Base-by-base conservation (phyloP, 2,888 invertebrate genomes). In the Camponotus fellah region DNA sequence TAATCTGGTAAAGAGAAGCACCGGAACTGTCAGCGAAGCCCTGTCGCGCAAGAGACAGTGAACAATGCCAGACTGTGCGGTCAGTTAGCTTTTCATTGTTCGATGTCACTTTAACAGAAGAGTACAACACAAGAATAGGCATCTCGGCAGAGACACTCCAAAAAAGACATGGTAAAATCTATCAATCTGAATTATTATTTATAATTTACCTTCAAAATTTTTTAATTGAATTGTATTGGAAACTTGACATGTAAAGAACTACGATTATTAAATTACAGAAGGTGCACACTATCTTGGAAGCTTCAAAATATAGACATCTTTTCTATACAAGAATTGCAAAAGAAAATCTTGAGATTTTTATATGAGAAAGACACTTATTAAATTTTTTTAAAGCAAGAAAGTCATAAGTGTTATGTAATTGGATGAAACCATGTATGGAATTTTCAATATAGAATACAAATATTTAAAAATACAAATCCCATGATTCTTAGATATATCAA, bases 1-100 rank as follows among this genome's bases (percentile, higher is more conserved):
- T 95, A 95, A 95, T 94, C 94, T 93, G 91, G 94, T 95, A 95
- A 95, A 95, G 92, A 94, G 95, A 95, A 95, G 94, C 95, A 94
- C 94, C 91, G 91, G 87, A 94, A 94, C 93, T 94, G 94, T 92
- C 87, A 74, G 89, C 87, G 94, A 94, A 94, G 94, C 94, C 94
- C 81, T 93, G 94, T 72, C 87, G 83, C 46, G 60, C 46, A 34
- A 58, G n/a, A 58, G 69, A 69, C 58, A 6, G 21, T 12, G 14
- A 58, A 26, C 21, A 3, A 43, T 34, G 46, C 34, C 68, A 26
- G 56, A 14, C n/a, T 14, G 34, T 3, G 58, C 8, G 9, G 21
- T 46, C 46, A 69, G 71, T 69, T 43, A 68, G 46, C 46, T 58
- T 58, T 60, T 21, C 62, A 60, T 79, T 69, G 21, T 69, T 69